phyloP scores from a whole-genome alignment of 2,888 invertebrate genomes.

The Catocala sponsa region DNA sequence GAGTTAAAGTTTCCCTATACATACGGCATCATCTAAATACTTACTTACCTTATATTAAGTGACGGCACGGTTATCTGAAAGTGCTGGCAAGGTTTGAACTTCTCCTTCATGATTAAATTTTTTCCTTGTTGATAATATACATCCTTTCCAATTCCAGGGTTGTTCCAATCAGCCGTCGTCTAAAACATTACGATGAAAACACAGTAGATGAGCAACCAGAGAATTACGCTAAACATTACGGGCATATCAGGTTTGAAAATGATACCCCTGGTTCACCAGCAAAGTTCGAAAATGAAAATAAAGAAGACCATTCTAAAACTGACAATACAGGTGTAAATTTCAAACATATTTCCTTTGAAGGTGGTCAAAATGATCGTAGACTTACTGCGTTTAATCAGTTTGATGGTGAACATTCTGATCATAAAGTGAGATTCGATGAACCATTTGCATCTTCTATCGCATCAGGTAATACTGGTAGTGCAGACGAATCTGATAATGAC shows the following conservation, averaged over 20 bases:
- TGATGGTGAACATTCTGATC: slow-evolving; percentile 1
- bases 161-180: slow-evolving; percentile 13
- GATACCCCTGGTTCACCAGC: slow-evolving; percentile 15
- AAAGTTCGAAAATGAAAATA: slow-evolving; percentile 28
- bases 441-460: neutral
- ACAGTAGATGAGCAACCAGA: slow-evolving; percentile 41
- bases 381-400: neutral
- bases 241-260: slow-evolving; percentile 35
- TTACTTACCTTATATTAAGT: too few species aligned
- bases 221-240: slow-evolving; percentile 24
- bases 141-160: slow-evolving; percentile 14
- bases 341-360: slow-evolving; percentile 2
- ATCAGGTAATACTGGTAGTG: neutral
- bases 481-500: neutral
- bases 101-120: too few species aligned
- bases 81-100: too few species aligned
- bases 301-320: neutral
- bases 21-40: too few species aligned
- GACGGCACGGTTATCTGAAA: too few species aligned
- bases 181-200: slow-evolving; percentile 44
- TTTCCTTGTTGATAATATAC: too few species aligned
- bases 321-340: neutral
- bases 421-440: neutral
- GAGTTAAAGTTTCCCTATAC: too few species aligned
- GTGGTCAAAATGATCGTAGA: slow-evolving; percentile 19